Evolutionary conservation across 2,888 invertebrate genomes (phyloP).

Genomic region (Cantharis flavilabris): DNA sequence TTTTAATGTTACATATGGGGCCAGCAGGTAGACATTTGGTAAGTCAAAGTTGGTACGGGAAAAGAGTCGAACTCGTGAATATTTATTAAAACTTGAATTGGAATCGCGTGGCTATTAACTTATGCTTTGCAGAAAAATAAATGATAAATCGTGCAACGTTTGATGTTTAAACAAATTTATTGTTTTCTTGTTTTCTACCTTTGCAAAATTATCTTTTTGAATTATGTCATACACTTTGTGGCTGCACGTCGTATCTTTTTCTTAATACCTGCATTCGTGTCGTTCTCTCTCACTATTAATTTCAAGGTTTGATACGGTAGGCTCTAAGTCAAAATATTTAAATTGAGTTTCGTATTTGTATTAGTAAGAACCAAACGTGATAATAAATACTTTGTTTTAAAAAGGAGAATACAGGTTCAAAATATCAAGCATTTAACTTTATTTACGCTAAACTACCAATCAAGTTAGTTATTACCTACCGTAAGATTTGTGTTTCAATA

Average conservation of each 20-base stretch:
- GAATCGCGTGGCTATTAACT: no score
- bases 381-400: conserved; percentile 17
- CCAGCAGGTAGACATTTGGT: no score
- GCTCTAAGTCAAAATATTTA: conserved; percentile 20
- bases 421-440: not conserved
- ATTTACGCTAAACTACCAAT: conserved; percentile 5
- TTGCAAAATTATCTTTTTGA: no score
- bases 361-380: conserved; percentile 15
- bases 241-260: not conserved
- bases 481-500: conserved; percentile 7
- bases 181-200: no score
- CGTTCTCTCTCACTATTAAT: not conserved
- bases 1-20: no score
- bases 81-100: no score
- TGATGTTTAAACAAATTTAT: no score
- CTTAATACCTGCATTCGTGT: not conserved
- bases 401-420: not conserved
- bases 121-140: no score
- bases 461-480: conserved; percentile 7
- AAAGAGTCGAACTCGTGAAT: no score
- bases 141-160: no score
- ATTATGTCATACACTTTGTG: no score
- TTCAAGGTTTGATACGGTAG: not conserved
- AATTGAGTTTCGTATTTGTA: conserved; percentile 19
- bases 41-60: no score